Percentiles rank a stretch among this genome's conserved stretches.
phyloP scores from a whole-genome alignment of 2,888 invertebrate genomes.

The Leptothorax acervorum region DNA sequence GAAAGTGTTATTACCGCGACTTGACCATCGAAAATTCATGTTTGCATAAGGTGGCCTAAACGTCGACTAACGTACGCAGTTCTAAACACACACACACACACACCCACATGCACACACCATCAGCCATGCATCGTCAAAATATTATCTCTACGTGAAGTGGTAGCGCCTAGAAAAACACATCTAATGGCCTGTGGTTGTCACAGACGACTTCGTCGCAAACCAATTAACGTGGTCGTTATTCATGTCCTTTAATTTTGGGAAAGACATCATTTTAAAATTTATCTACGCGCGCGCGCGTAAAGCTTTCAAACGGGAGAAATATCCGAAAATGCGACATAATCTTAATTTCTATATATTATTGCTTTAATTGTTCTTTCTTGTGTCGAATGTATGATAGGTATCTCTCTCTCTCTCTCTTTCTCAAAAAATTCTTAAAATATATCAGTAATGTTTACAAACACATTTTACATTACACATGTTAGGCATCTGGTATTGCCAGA shows the following conservation, averaged over 20 bases:
- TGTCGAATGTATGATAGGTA: neutral
- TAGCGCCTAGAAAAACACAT: constrained; percentile 68
- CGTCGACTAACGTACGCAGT: constrained; percentile 19
- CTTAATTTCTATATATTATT: neutral
- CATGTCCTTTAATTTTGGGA: constrained; percentile 2
- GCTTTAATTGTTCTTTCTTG: neutral
- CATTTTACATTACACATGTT: neutral
- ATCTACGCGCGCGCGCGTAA: constrained; percentile 5
- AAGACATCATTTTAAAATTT: neutral
- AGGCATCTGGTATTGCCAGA: neutral
- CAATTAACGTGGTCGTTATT: constrained; percentile 62
- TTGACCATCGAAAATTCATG: constrained; percentile 62
- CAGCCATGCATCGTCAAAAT: constrained; percentile 66
- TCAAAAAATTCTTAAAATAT: neutral
- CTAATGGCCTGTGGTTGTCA: constrained; percentile 64
- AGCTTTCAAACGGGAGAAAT: neutral
- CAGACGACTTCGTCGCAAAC: constrained; percentile 46
- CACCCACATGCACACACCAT: neutral
- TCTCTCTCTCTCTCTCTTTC: no score
- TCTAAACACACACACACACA: neutral
- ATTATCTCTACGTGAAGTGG: constrained; percentile 65
- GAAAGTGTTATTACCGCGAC: constrained; percentile 65
- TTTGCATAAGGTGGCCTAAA: constrained; percentile 64
- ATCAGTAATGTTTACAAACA: neutral
- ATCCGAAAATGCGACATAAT: neutral